Evolutionary conservation across 2,888 invertebrate genomes (phyloP).

Genomic region (Lutraria lutraria): DNA sequence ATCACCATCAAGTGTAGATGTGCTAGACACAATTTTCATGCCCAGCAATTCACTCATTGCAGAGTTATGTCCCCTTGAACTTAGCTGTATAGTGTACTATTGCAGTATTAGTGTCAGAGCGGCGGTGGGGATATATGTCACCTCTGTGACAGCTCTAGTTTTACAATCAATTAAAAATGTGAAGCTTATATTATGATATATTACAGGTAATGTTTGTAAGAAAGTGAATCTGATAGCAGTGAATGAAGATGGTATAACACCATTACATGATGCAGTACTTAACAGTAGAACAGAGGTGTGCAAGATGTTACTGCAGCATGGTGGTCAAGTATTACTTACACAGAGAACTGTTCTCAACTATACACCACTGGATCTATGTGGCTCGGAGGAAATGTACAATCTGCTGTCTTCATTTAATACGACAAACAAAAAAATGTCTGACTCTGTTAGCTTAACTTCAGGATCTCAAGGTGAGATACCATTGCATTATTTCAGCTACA

Average conservation of each 20-base stretch:
- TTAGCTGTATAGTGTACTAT: no score
- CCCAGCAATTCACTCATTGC: no score
- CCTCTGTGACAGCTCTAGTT: no score
- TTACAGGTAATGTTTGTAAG: slow-evolving; percentile 49
- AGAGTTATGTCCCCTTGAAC: no score
- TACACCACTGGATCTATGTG: slow-evolving; percentile 78
- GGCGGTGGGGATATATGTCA: no score
- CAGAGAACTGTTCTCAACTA: slow-evolving; percentile 66
- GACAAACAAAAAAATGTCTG: background rate
- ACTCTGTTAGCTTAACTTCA: slow-evolving; percentile 40
- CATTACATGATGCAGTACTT: slow-evolving; percentile 90
- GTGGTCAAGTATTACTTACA: slow-evolving; percentile 86
- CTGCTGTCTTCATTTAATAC: slow-evolving; percentile 62
- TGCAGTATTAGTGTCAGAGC: no score
- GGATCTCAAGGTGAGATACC: slow-evolving; percentile 62
- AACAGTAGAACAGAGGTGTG: slow-evolving; percentile 88
- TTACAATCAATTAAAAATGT: no score
- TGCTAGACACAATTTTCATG: no score
- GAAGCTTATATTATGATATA: background rate
- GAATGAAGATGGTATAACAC: slow-evolving; percentile 89
- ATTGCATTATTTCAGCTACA: background rate
- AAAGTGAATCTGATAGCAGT: slow-evolving; percentile 77
- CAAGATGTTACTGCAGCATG: slow-evolving; percentile 89
- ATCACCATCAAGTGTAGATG: no score
- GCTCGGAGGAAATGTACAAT: slow-evolving; percentile 74